These are phyloP conservation scores for Typhlichthys subterraneus DNA, from an alignment of 2,797 vertebrate species.

Conservation along the genomic window DNA sequence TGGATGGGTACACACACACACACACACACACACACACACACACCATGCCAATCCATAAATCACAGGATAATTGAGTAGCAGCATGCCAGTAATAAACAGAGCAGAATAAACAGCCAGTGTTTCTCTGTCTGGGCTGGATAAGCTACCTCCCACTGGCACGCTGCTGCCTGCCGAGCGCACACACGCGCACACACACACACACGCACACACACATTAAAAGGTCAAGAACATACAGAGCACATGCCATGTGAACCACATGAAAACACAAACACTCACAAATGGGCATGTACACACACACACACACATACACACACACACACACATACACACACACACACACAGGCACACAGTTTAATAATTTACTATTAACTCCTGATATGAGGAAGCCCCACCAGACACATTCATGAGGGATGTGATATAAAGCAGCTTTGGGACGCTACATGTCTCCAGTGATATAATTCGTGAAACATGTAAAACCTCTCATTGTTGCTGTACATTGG, in stretches of 20 bases:
- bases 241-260: not conserved
- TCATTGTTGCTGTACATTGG: conserved; percentile 33
- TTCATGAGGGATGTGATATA: conserved; percentile 22
- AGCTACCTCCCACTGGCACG: conserved; percentile 63
- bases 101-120: conserved; percentile 73
- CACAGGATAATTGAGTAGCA: conserved; percentile 76
- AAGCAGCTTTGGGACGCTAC: conserved; percentile 25
- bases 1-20: conserved; percentile 33
- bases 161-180: conserved; percentile 55
- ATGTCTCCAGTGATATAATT: conserved; percentile 33
- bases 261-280: conserved; percentile 4
- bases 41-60: conserved; percentile 77
- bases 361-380: conserved; percentile 7
- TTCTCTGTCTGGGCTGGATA: conserved; percentile 56
- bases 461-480: conserved; percentile 44
- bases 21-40: conserved; percentile 26
- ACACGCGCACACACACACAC: conserved; percentile 12
- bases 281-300: not conserved
- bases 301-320: conserved; percentile 10
- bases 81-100: conserved; percentile 74
- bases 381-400: conserved; percentile 12
- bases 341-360: not conserved
- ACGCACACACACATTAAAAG: conserved; percentile 21
- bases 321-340: conserved; percentile 14
- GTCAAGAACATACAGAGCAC: conserved; percentile 34